Base-by-base conservation (phyloP, 1,140 invertebrate genomes). In the Cotesia chilonis region DNA sequence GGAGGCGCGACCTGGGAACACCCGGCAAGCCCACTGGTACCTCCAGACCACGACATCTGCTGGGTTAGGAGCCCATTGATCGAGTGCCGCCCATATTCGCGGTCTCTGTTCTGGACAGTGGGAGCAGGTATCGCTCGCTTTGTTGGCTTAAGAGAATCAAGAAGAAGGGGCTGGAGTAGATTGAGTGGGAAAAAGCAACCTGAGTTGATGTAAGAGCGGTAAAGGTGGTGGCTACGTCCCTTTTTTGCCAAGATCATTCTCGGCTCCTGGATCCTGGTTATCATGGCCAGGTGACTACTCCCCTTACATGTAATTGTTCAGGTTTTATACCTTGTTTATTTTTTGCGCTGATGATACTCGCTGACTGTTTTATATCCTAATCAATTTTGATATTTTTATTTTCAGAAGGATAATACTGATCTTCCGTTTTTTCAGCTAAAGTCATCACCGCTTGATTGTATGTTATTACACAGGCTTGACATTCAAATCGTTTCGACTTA, bases 1-100 rank as follows among this genome's bases (percentile, higher is more conserved):
- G 84, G 84, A 76, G 83, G 76, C 52, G 38, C 68, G 5, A 0
- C 12, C 2, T 0, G 63, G 57, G 70, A 61, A 79, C 78, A 74
- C 82, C 80, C 73, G 64, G 41, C 64, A 17, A 14, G 64, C 64
- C 64, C 38, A 38, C 36, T 65, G 37, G 36, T 28, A 17, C 47
- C 35, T 66, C 14, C 14, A 17, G 28, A 66, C 38, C n/a, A 47
- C 64, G 20, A 52, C 64, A 66, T 66, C 64, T 66, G 64, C 64
- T 66, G 64, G 64, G 7, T 47, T 9, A 17, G 14, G 47, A 37
- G 61, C 28, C 61, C 36, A n/a, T 17, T 10, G 61, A 38, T 17
- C 12, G 36, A 41, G 12, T 1, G 20, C 64, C 37, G 37, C 72
- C 63, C 41, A 20, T 0, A 3, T 6, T 10, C 20, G 57, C 63